Base-by-base conservation (phyloP, 2,113 vertebrate genomes). In the Raphicerus campestris region DNA sequence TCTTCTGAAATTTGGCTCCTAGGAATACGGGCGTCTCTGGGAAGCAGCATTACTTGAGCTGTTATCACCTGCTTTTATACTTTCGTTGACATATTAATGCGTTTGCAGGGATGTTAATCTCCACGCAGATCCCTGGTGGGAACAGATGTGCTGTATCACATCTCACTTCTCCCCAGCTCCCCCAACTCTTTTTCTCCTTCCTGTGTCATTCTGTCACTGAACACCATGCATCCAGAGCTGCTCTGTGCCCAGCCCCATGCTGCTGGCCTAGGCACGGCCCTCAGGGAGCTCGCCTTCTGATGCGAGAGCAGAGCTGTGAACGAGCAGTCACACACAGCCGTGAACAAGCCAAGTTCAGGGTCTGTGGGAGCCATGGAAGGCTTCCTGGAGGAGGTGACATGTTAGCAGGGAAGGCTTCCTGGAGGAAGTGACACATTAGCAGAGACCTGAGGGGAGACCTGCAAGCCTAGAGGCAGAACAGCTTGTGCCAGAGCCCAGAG, bases 21-120 rank as follows among this genome's bases (percentile, higher is more conserved):
- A 98, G 98, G 98, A 99, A 98, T 98, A 98, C 87, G 42, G 97
- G 98, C 93, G 55, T 97, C 95, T 26, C 96, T 90, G 97, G 97
- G 98, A 98, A 98, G 98, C 80, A 85, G 98, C 98, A 94, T 98
- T 98, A 96, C 98, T 98, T 97, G 98, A 98, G 98, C 98, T 98
- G 98, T 98, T 98, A 98, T 98, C 98, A 97, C 98, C 98, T 98
- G 98, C 97, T 98, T 98, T 98, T 98, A 98, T 98, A 97, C 98
- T 98, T 98, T 97, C 96, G 97, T 98, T 98, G 98, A 98, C 99
- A 98, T 97, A 84, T 98, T 94, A 97, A 97, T 97, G 97, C 51
- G 10, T 96, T 91, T 84, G 92, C 96, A 75, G 87, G 95, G 97
- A 96, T 97, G 98, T 99, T 98, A 98, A 98, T 99, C 98, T 98